A percentile compares a stretch with the other conserved stretches of the same genome.
Conservation (phyloP, 2,113 vertebrate species). For the Thamnophis sirtalis region DNA sequence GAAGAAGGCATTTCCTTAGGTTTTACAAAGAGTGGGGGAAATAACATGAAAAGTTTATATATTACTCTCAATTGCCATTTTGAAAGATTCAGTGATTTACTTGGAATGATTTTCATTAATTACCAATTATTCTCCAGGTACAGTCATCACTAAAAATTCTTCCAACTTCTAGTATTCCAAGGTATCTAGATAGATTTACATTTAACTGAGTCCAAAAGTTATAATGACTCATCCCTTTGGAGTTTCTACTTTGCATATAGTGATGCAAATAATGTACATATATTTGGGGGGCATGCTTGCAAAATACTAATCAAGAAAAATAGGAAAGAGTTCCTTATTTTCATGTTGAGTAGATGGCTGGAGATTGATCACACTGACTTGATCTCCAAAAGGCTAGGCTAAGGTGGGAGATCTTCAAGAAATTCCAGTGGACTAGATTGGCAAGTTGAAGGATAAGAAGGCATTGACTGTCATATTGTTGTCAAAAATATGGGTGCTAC, state of each 20-base stretch:
- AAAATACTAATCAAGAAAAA: not conserved
- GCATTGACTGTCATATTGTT: not conserved
- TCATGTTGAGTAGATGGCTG: not conserved
- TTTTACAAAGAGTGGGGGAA: not conserved
- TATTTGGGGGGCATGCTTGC: not conserved
- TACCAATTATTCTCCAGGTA: not conserved
- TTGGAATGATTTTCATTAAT: conserved; percentile 10
- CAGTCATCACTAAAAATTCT: not conserved
- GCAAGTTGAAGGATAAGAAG: not conserved
- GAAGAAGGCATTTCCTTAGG: conserved; percentile 5
- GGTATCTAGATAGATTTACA: not conserved
- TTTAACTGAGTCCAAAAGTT: not conserved
- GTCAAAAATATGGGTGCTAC: not conserved
- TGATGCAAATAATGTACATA: not conserved
- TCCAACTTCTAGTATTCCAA: not conserved
- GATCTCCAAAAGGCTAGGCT: not conserved
- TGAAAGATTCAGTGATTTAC: not conserved
- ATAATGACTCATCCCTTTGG: not conserved
- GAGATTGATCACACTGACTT: not conserved
- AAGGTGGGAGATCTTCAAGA: not conserved
- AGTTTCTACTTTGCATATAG: not conserved
- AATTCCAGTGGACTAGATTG: not conserved
- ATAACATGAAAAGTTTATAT: conserved; percentile 14
- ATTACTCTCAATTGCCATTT: conserved; percentile 10
- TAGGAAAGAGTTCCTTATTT: not conserved